Conservation (phyloP, 2,113 vertebrate genomes). For the Microtus oregoni region DNA sequence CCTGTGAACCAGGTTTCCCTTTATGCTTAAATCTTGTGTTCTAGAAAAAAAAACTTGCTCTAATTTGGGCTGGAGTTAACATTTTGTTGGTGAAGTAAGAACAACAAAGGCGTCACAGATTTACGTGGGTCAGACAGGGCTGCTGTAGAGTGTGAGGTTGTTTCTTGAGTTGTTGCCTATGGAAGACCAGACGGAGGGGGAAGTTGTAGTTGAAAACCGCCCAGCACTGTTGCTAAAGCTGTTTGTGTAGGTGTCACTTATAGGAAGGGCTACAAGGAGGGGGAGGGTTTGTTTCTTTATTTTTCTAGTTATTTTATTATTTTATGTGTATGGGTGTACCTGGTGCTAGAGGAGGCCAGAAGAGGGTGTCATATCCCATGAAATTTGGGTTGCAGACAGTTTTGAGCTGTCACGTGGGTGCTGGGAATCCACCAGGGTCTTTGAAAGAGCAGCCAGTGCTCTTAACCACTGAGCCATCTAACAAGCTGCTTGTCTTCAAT, state of each 20-base stretch:
- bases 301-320: background rate
- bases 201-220: background rate
- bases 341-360: background rate
- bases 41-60: background rate
- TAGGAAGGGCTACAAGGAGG: background rate
- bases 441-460: background rate
- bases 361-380: background rate
- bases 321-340: background rate
- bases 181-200: background rate
- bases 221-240: background rate
- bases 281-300: background rate
- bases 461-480: background rate
- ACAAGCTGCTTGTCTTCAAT: background rate
- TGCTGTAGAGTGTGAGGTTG: background rate
- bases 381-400: background rate
- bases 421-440: background rate
- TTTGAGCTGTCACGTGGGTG: background rate
- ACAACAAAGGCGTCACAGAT: background rate
- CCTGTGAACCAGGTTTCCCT: background rate
- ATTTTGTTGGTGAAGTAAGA: background rate
- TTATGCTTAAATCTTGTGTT: background rate
- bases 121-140: background rate
- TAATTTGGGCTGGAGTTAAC: background rate
- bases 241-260: too few species aligned
- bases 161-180: background rate